Evolutionary conservation across 2,888 invertebrate genomes (phyloP).

Genomic region (Drosophila diplacantha): DNA sequence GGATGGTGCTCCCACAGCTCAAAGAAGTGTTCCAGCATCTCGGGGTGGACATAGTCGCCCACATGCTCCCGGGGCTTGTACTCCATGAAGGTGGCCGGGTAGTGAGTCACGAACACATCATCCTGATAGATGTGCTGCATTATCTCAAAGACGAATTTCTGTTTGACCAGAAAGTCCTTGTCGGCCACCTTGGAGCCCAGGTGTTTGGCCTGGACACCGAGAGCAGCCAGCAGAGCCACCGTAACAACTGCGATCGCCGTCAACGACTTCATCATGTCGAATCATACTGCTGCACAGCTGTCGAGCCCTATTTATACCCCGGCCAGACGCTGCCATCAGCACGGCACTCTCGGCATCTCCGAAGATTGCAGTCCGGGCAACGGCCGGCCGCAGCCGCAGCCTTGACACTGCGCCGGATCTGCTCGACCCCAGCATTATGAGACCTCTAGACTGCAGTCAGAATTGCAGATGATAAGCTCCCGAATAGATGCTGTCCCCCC

Average conservation of each 20-base stretch:
- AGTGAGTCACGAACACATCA: slow-evolving; percentile 75
- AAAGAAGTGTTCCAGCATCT: slow-evolving; percentile 80
- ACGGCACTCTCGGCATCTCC: not conserved
- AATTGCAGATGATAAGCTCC: slow-evolving; percentile 30
- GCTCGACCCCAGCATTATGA: slow-evolving; percentile 23
- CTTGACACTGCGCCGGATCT: slow-evolving; percentile 45
- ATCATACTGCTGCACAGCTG: slow-evolving; percentile 49
- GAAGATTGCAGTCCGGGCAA: slow-evolving; percentile 32
- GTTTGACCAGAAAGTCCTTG: slow-evolving; percentile 79
- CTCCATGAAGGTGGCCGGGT: slow-evolving; percentile 79
- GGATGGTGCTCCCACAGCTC: slow-evolving; percentile 80
- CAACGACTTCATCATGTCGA: slow-evolving; percentile 75
- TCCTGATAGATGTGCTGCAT: slow-evolving; percentile 82
- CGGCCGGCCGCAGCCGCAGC: slow-evolving; percentile 18
- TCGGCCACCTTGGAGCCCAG: slow-evolving; percentile 78
- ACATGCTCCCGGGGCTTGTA: slow-evolving; percentile 81
- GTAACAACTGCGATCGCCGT: slow-evolving; percentile 68
- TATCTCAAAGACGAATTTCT: slow-evolving; percentile 79
- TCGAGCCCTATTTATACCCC: slow-evolving; percentile 55
- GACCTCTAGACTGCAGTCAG: slow-evolving; percentile 10
- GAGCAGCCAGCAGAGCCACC: slow-evolving; percentile 61
- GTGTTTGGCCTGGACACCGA: slow-evolving; percentile 64
- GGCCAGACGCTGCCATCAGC: not conserved
- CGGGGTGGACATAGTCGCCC: slow-evolving; percentile 81
- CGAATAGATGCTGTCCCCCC: slow-evolving; percentile 1